These are phyloP conservation scores for Marcusenius ussheri DNA, from an alignment of 2,113 vertebrate species.

Conservation along the genomic window DNA sequence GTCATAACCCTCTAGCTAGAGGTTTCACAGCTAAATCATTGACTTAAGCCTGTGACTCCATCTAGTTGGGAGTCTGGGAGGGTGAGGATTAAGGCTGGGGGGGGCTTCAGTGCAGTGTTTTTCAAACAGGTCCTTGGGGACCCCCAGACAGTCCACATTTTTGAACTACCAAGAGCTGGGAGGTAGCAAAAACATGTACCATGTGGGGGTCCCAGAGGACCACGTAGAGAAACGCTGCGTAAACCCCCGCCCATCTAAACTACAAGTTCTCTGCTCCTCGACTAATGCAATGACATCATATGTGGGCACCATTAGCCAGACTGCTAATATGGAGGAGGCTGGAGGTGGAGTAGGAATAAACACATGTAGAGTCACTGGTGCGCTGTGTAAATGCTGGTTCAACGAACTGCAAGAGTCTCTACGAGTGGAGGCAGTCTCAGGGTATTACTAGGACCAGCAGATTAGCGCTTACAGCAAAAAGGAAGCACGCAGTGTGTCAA, in stretches of 20 bases:
- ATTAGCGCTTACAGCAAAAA: not conserved
- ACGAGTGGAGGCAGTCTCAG: not conserved
- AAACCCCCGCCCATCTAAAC: not conserved
- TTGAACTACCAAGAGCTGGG: not conserved
- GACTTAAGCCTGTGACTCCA: not conserved
- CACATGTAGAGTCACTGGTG: not conserved
- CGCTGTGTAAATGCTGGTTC: not conserved
- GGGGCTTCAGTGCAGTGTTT: not conserved
- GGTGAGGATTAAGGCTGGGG: not conserved
- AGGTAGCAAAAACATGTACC: not conserved
- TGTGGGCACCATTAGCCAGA: conserved; percentile 26
- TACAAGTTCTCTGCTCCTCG: conserved; percentile 1
- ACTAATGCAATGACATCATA: conserved; percentile 28
- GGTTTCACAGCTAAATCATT: not conserved
- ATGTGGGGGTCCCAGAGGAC: not conserved
- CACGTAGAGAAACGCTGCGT: not conserved
- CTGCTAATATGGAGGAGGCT: not conserved
- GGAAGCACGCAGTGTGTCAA: not conserved
- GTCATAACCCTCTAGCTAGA: not conserved
- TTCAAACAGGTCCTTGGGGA: not conserved
- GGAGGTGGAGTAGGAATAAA: not conserved
- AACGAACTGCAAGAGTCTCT: not conserved
- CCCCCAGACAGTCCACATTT: not conserved
- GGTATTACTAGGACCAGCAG: not conserved
- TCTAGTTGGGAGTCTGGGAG: not conserved